phyloP scores from a whole-genome alignment of 2,888 invertebrate genomes.

The Parnassius glacialis region DNA sequence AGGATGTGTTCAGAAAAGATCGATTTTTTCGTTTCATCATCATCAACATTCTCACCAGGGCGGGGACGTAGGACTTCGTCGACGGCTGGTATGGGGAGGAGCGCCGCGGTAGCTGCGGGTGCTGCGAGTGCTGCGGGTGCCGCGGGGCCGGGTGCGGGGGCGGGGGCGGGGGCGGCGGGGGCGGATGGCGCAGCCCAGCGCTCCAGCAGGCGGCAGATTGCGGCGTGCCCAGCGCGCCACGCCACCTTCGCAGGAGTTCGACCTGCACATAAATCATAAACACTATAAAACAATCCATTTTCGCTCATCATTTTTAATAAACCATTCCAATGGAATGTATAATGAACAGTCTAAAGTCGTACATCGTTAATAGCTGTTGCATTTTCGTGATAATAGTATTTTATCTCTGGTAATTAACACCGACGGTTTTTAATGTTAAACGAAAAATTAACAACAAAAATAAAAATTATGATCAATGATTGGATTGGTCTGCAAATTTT shows the following conservation, averaged over 20 bases:
- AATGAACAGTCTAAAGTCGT: too few species aligned
- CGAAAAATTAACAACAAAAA: too few species aligned
- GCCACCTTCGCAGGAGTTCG: constrained; percentile 94
- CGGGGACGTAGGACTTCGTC: constrained; percentile 28
- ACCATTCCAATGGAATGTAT: too few species aligned
- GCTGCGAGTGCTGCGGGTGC: neutral
- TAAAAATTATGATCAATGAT: too few species aligned
- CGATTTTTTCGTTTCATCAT: neutral
- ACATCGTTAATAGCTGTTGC: too few species aligned
- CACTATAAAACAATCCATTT: too few species aligned
- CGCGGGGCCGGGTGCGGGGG: neutral
- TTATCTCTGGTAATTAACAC: too few species aligned
- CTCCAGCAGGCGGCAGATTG: constrained; percentile 90
- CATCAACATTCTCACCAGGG: constrained; percentile 17
- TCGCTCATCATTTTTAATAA: too few species aligned
- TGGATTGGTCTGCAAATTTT: too few species aligned
- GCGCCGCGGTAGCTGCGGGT: neutral
- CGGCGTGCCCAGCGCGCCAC: constrained; percentile 93
- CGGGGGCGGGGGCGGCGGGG: neutral
- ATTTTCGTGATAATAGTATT: too few species aligned
- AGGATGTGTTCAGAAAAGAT: too few species aligned
- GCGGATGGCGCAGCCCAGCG: constrained; percentile 78
- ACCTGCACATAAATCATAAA: constrained; percentile 40
- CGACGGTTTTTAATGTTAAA: too few species aligned
- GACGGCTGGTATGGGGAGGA: constrained; percentile 34